Evolutionary conservation across 2,113 vertebrate genomes (phyloP).

Genomic region (Indri indri): DNA sequence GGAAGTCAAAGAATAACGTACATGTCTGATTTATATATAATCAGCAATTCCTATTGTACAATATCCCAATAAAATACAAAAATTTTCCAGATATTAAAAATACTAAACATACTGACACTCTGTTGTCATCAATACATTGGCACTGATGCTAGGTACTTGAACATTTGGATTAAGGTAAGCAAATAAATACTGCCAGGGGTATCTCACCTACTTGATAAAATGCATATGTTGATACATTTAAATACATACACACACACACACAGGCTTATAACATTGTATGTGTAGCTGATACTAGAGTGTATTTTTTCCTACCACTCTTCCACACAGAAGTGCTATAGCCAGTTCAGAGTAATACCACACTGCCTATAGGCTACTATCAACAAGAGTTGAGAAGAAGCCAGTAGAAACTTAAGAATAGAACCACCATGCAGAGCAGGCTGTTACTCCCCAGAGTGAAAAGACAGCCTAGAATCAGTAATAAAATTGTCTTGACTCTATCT

Average conservation of each 20-base stretch:
- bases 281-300: background rate
- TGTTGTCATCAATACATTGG: background rate
- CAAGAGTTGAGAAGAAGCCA: background rate
- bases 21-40: background rate
- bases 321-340: background rate
- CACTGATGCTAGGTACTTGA: background rate
- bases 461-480: background rate
- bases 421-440: background rate
- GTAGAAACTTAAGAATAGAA: background rate
- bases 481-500: background rate
- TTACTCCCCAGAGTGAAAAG: background rate
- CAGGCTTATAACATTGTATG: background rate
- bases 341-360: background rate
- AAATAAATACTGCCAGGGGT: background rate
- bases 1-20: background rate
- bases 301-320: background rate
- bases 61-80: constrained; percentile 1
- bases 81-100: background rate
- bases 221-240: background rate
- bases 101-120: background rate
- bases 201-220: background rate
- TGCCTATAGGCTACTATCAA: too few relatives aligned
- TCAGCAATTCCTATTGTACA: background rate
- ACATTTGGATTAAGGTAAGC: background rate
- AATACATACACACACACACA: background rate